Evolutionary conservation across 1,140 invertebrate genomes (phyloP), one percentile per base, ranked within the genome.

Genomic region (Aphis craccivora): DNA sequence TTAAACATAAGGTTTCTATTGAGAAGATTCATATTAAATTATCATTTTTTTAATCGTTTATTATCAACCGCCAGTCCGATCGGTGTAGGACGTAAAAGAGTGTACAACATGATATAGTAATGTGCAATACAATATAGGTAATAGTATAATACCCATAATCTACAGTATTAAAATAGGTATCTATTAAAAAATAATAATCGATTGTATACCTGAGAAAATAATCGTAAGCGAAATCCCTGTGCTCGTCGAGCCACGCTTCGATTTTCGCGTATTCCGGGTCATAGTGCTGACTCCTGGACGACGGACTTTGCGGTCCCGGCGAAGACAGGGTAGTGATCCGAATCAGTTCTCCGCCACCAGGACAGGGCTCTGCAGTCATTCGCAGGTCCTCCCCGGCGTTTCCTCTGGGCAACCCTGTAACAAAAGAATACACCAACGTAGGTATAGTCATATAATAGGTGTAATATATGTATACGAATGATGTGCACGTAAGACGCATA

Each of bases 201-300:
- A 18, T 76, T 76, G 11, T n/a, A 55, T 45, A 98, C 97, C 98
- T 98, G 94, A 99, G 96, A 95, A 99, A 99, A 96, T 99, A 99
- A 95, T 99, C 98, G 95, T 98, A 97, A 93, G 98, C 97, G 95
- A 99, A 99, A 95, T 98, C 98, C 93, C 98, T 98, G 96, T 99
- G 98, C 95, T 99, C 98, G 95, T 99, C 98, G 89, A 99, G 96
- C 98, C 98, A 99, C 94, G 98, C 96, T 95, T 98, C 98, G 95
- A 98, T 98, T 83, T 97, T 96, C 25, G 97, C 97, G 95, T 97
- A 98, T 95, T 98, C 97, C 55, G 97, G 96, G 95, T 98, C 97
- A 95, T 98, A 98, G 95, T 96, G 95, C 94, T 94, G 95, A 30
- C 43, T 90, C n/a, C 67, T 84, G 22, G 76, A 22, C 35, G 89